A percentile compares a stretch with the other conserved stretches of the same genome.
These are phyloP conservation scores for Emmelina monodactyla DNA, from an alignment of 2,888 invertebrate genomes.

Conservation along the genomic window DNA sequence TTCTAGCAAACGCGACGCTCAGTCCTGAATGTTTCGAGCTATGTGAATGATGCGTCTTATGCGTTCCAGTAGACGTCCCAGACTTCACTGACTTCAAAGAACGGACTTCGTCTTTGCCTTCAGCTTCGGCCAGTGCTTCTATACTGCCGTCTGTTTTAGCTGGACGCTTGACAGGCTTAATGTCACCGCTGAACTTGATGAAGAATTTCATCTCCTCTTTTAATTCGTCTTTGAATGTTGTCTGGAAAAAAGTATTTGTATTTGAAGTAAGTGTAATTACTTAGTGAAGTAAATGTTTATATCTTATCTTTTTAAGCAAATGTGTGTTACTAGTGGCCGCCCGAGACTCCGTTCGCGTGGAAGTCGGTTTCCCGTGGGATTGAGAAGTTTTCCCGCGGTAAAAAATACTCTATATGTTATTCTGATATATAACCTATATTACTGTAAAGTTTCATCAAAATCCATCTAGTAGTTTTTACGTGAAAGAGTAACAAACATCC, in stretches of 20 bases:
- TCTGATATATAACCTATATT: too few relatives aligned
- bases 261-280: background rate
- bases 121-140: constrained; percentile 36
- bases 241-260: constrained; percentile 31
- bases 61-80: constrained; percentile 34
- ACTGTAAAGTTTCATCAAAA: too few relatives aligned
- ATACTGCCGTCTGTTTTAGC: constrained; percentile 32
- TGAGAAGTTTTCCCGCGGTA: too few relatives aligned
- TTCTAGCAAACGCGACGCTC: constrained; percentile 44
- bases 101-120: constrained; percentile 41
- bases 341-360: too few relatives aligned
- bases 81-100: constrained; percentile 39
- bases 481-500: too few relatives aligned
- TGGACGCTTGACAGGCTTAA: constrained; percentile 65
- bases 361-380: too few relatives aligned
- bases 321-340: background rate
- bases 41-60: constrained; percentile 39
- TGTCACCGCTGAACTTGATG: constrained; percentile 67
- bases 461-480: too few relatives aligned
- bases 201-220: constrained; percentile 71
- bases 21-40: constrained; percentile 45
- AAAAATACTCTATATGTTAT: too few relatives aligned
- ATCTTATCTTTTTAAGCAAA: background rate
- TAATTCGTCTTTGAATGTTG: constrained; percentile 67
- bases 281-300: background rate